Evolutionary conservation across 2,113 vertebrate species (phyloP), one percentile per base, ranked within the genome.

Genomic region (Tretioscincus oriximinensis): DNA sequence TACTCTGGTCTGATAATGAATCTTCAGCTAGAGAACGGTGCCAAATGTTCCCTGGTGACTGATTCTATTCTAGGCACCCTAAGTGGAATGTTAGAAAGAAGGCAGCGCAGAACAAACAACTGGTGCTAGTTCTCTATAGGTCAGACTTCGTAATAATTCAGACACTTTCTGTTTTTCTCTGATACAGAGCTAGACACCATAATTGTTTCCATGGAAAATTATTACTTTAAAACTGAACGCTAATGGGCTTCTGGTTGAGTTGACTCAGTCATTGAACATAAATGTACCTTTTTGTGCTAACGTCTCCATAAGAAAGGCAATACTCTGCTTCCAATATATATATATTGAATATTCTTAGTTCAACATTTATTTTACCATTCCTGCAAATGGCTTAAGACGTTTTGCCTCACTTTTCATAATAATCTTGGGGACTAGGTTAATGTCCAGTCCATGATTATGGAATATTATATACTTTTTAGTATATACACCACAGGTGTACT

Each of bases 61-160:
- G 28, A n/a, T 72, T 80, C 69, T 80, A 61, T 76, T 81, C 65
- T 60, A 29, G 51, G 65, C n/a, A 61, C 12, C 28, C 69, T 47
- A 61, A 41, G 31, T 68, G 35, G 18, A 61, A 65, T 81, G 5
- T 22, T 63, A 81, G 24, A 49, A 81, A 24, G 69, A 80, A 73
- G 70, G 69, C 45, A 80, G n/a, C 12, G 21, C n/a, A 71, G 63
- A 80, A 64, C 73, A 68, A 80, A 72, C 35, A 31, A 69, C 18
- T 6, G 31, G 26, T 60, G 29, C 72, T 76, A 35, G 58, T 71
- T 79, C 26, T 45, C 31, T 22, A 7, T 58, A 81, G 49, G 10
- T 24, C 35, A 61, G 64, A 41, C 66, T 22, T 61, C n/a, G 29
- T 74, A 9, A 1, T 68, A 66, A 45, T 69, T 41, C 51, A 68